phyloP scores from a whole-genome alignment of 2,113 vertebrate species.

The Scolopax mira region DNA sequence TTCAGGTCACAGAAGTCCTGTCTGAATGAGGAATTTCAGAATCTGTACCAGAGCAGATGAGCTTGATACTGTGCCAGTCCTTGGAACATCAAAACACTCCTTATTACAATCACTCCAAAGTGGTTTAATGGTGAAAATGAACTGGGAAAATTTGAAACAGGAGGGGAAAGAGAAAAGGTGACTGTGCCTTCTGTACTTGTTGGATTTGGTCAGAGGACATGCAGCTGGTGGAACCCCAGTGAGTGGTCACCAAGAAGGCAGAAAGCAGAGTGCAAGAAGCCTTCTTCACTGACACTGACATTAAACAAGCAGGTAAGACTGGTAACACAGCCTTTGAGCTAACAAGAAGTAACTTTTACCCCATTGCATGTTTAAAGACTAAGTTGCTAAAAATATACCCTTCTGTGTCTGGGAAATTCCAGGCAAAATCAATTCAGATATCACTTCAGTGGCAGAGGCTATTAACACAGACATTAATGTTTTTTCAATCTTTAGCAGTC shows the following conservation, averaged over 20 bases:
- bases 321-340: not conserved
- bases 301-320: not conserved
- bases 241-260: not conserved
- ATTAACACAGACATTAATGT: not conserved
- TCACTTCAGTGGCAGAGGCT: not conserved
- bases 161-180: not conserved
- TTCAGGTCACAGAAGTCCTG: too few relatives aligned
- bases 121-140: not conserved
- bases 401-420: not conserved
- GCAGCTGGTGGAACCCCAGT: fast-evolving
- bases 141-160: not conserved
- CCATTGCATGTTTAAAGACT: not conserved
- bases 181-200: too few relatives aligned
- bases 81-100: fast-evolving
- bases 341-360: not conserved
- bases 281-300: not conserved
- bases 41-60: not conserved
- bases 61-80: not conserved
- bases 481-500: not conserved
- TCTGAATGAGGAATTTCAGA: not conserved
- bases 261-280: not conserved
- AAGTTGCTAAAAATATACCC: not conserved
- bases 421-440: not conserved
- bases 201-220: not conserved
- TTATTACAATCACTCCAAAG: not conserved